Evolutionary conservation across 1,140 invertebrate genomes (phyloP), one percentile per base, ranked within the genome.

Genomic region (Mycetomoellerius zeteki): DNA sequence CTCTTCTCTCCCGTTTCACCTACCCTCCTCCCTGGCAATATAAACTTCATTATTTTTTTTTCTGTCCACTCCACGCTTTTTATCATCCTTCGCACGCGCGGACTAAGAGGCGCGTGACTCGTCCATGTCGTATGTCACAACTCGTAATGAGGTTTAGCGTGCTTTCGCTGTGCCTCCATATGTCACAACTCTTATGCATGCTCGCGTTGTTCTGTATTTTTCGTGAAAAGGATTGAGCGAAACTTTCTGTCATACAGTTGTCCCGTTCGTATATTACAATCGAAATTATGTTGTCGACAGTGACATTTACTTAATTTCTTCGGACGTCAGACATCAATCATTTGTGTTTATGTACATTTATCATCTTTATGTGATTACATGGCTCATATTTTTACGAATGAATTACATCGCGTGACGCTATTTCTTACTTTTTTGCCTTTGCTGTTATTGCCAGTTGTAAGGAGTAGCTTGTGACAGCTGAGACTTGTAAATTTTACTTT

Each of bases 1-100:
- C 52, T 69, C 65, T 0, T 73, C 37, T n/a, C 62, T 69, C 27
- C 47, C 72, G 80, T 43, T 76, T 10, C 33, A 43, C 27, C 10
- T 19, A 16, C 33, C 27, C 47, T 56, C n/a, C 84, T 60, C 16
- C 27, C 88, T 76, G 86, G 67, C 65, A 58, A 87, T 91, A 71
- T 82, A 84, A 75, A 84, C 24, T 62, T 75, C 47, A 84, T 73
- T 84, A 81, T 80, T 82, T 73, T 82, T 86, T 47, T 33, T 86
- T 85, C 80, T 86, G 65, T 78, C 65, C 71, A 54, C 47, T 75
- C 72, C 19, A 86, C 30, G 50, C 72, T 69, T 87, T 77, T 88
- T 87, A 73, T 86, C 77, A 87, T 85, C 76, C 58, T 69, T 69
- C 27, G 5, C 50, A 69, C 58, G 86, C n/a, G 24, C n/a, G 47